Evolutionary conservation across 1,140 invertebrate genomes (phyloP).

Genomic region (Cyrtorhinus lividipennis): DNA sequence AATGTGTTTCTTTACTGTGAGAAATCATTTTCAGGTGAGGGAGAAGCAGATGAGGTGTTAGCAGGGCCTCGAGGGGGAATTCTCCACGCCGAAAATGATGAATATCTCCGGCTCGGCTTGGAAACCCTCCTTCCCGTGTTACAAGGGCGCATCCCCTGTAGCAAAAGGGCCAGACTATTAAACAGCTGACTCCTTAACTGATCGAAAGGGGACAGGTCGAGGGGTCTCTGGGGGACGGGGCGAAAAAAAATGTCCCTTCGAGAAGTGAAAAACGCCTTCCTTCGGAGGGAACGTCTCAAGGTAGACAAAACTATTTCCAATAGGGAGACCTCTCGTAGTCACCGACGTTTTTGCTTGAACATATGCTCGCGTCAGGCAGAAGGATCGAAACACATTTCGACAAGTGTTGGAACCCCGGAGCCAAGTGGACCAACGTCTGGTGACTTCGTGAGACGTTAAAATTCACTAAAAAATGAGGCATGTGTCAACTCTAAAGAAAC

Average conservation of each 20-base stretch:
- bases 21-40: conserved; percentile 6
- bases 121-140: not conserved
- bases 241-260: not conserved
- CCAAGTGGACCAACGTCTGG: too few species aligned
- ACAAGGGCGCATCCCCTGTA: not conserved
- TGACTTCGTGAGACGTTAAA: too few species aligned
- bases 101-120: not conserved
- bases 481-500: too few species aligned
- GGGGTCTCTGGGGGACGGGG: not conserved
- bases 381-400: too few species aligned
- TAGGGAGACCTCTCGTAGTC: too few species aligned
- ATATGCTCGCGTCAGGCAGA: too few species aligned
- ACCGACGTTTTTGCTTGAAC: too few species aligned
- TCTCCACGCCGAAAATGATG: not conserved
- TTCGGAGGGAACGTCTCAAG: not conserved
- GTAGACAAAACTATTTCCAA: not conserved
- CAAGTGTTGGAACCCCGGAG: too few species aligned
- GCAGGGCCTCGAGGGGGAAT: not conserved
- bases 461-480: too few species aligned
- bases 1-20: not conserved
- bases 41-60: conserved; percentile 2
- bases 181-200: conserved; percentile 9
- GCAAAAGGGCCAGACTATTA: conserved; percentile 1
- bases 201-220: not conserved
- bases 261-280: not conserved